phyloP scores from a whole-genome alignment of 2,113 vertebrate species.

The Theristicus caerulescens region DNA sequence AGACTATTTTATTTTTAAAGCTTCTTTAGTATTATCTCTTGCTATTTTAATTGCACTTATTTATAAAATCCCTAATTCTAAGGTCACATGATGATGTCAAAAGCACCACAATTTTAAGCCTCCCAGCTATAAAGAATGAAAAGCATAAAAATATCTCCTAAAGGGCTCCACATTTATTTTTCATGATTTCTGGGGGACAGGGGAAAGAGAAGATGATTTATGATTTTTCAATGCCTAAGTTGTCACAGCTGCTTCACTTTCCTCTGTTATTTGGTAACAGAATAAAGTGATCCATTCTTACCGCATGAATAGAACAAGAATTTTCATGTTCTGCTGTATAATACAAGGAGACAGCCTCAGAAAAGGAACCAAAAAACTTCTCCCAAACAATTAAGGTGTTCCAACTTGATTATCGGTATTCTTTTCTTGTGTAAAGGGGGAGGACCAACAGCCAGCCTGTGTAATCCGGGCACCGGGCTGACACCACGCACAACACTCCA shows the following conservation, averaged over 20 bases:
- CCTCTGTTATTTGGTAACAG: conserved; percentile 12
- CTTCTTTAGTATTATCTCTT: not conserved
- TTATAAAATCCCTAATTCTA: not conserved
- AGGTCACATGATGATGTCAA: not conserved
- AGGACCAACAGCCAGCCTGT: not conserved
- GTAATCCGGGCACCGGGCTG: not conserved
- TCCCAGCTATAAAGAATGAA: not conserved
- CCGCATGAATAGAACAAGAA: not conserved
- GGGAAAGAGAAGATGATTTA: conserved; percentile 39
- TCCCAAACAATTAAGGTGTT: not conserved
- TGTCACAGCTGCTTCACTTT: conserved; percentile 49
- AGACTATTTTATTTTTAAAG: not conserved
- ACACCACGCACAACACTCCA: rapidly evolving
- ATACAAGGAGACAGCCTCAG: not conserved
- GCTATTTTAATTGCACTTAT: not conserved
- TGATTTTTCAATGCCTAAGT: conserved; percentile 31
- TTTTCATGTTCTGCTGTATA: not conserved
- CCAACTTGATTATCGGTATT: rapidly evolving
- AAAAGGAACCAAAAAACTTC: not conserved
- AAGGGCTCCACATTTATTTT: conserved; percentile 6
- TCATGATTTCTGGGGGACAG: not conserved
- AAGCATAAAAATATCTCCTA: not conserved
- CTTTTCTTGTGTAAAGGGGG: not conserved
- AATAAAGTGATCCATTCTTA: conserved; percentile 39
- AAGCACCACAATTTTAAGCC: not conserved